These are phyloP conservation scores for Mesoclemmys tuberculata DNA, from an alignment of 2,113 vertebrate species.

Conservation along the genomic window DNA sequence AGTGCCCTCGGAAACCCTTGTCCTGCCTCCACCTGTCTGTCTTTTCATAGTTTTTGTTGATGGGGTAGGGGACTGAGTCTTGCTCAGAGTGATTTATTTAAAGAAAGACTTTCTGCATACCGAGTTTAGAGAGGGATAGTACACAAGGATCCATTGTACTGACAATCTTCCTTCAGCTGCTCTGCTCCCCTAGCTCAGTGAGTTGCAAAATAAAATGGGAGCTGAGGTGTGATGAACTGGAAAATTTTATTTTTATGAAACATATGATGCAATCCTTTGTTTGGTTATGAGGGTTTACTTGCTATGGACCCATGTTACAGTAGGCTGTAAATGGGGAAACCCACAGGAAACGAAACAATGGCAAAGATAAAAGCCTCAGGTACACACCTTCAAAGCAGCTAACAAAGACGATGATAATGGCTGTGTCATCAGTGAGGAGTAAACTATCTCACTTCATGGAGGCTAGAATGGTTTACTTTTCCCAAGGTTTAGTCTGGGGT, in stretches of 20 bases:
- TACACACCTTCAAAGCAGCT: background rate
- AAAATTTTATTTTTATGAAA: background rate
- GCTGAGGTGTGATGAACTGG: background rate
- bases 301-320: background rate
- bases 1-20: background rate
- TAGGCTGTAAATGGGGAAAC: background rate
- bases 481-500: too few species aligned
- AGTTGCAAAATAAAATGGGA: background rate
- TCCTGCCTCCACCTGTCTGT: background rate
- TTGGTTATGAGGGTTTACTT: background rate
- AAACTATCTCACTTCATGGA: background rate
- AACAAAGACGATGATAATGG: background rate
- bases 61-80: background rate
- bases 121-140: background rate
- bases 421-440: background rate
- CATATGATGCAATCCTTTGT: background rate
- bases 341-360: background rate
- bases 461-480: too few species aligned
- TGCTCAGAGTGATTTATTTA: background rate
- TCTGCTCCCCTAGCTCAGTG: background rate
- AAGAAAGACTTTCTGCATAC: background rate
- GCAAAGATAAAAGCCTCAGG: background rate
- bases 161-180: too few species aligned
- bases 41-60: background rate
- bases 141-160: background rate